Evolutionary conservation across 2,888 invertebrate species (phyloP).

Genomic region (Lamellibrachia satsuma): DNA sequence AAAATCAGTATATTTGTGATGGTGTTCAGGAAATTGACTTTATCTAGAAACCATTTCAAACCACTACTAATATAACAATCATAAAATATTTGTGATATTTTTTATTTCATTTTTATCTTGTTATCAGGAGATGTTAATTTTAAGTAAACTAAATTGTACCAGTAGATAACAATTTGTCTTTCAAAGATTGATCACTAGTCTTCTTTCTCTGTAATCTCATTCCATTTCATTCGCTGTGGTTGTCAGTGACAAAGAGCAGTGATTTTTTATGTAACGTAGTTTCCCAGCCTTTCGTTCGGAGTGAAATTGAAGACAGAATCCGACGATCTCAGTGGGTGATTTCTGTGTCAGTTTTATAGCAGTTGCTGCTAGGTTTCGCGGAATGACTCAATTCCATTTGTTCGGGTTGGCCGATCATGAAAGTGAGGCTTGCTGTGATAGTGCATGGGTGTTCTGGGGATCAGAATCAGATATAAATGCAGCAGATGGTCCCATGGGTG

Average conservation of each 20-base stretch:
- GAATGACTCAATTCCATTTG: conserved; percentile 11
- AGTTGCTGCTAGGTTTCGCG: neutral
- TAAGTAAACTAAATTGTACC: neutral
- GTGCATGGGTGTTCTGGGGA: neutral
- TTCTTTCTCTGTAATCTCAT: neutral
- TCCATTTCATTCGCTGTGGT: neutral
- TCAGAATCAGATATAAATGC: neutral
- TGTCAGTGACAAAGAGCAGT: neutral
- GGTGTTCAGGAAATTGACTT: neutral
- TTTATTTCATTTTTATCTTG: neutral
- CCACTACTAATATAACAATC: neutral
- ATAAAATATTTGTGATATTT: neutral
- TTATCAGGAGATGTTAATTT: neutral
- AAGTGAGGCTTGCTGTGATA: neutral
- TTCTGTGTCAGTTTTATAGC: neutral
- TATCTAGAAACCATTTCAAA: neutral
- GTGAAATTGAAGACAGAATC: neutral
- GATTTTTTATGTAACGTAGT: neutral
- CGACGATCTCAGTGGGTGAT: neutral
- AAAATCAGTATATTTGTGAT: neutral
- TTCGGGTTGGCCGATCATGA: neutral
- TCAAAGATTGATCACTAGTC: neutral
- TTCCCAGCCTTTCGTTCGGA: neutral
- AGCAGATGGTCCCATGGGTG: neutral
- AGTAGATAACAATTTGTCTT: neutral